Evolutionary conservation across 2,888 invertebrate genomes (phyloP), one percentile per base, ranked within the genome.

Genomic region (Eupithecia insigniata): DNA sequence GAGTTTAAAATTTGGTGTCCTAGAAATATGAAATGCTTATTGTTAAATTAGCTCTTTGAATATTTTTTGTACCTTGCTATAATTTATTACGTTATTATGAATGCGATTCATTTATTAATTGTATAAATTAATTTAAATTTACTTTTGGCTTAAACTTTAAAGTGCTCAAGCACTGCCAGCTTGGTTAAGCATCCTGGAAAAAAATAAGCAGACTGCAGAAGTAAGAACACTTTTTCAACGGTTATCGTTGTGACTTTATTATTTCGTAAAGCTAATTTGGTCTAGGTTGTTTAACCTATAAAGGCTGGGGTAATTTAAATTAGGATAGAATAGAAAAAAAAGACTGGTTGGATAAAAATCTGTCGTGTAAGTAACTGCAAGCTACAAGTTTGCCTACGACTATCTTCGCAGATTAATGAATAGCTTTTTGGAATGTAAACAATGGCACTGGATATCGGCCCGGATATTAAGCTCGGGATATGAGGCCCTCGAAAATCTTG

Each of bases 321-420:
- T 74, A 71, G 74, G 8, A 39, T 73, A 74, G 72, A 61, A 72
- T 64, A 64, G 72, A 76, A 71, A 55, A n/a, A 43, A 22, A 78
- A 73, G 78, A 78, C 78, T 78, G 78, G 64, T 70, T 72, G 68
- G 46, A 26, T 72, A 65, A 68, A 68, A 71, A 68, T 60, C 71
- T 70, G 46, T 65, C 36, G 66, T 69, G 70, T 72, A 70, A 69
- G 61, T 34, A 62, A 26, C 22, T 34, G 64, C 64, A 22, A 64
- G 64, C 64, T 64, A 36, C 36, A 64, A 64, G 64, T 16, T 64
- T 36, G 64, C 10, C 36, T 10, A 26, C 14, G n/a, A n/a, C 1
- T 26, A 39, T 34, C 34, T 26, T 34, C 22, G 14, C 34, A 36
- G 22, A 36, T 1, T 36, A 14, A 36, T n/a, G 22, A 39, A 36